phyloP scores from a whole-genome alignment of 2,797 vertebrate genomes.

The Pseudotriccus pelzelni region DNA sequence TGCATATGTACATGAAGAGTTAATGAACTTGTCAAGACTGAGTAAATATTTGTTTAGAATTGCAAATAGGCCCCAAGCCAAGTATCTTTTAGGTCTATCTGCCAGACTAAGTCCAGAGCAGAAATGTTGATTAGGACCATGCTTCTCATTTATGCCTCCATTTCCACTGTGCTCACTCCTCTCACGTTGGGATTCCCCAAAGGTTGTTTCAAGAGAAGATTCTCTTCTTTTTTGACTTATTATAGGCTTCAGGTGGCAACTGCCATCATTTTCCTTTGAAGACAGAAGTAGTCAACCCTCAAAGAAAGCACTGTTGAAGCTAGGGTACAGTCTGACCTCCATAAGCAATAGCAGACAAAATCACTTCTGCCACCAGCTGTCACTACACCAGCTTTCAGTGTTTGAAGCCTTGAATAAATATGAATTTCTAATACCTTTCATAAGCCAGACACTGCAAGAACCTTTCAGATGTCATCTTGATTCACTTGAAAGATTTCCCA shows the following conservation, averaged over 20 bases:
- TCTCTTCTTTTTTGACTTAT: neutral
- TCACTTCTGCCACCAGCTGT: neutral
- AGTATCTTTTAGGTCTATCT: neutral
- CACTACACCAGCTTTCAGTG: neutral
- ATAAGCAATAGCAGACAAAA: neutral
- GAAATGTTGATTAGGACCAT: neutral
- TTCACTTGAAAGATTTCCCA: neutral
- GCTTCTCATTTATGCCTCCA: neutral
- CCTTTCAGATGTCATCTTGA: neutral
- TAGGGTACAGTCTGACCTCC: neutral
- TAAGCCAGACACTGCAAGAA: neutral
- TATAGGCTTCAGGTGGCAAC: neutral
- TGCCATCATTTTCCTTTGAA: neutral
- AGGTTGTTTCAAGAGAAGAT: neutral
- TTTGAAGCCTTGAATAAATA: neutral
- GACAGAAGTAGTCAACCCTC: neutral
- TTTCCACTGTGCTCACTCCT: neutral
- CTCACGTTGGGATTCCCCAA: neutral
- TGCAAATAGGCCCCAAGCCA: neutral
- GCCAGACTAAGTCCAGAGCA: neutral
- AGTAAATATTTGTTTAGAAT: slow-evolving; percentile 36
- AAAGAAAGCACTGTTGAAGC: neutral
- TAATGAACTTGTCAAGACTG: neutral
- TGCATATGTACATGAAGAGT: neutral
- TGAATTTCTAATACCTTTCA: neutral